Conservation (phyloP, 2,888 invertebrate genomes). For the Ganaspis brasiliensis region DNA sequence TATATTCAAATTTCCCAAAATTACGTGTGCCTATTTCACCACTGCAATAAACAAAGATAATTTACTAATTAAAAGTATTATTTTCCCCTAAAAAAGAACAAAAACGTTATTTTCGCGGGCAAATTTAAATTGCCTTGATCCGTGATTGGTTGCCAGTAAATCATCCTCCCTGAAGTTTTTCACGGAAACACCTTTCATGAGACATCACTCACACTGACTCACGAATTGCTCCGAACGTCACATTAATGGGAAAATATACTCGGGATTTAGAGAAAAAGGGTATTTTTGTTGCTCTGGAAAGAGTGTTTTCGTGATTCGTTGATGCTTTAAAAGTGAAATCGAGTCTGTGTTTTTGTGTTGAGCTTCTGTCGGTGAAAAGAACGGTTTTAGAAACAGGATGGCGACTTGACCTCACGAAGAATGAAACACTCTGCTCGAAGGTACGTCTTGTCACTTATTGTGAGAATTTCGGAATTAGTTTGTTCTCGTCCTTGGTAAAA, state of each 20-base stretch:
- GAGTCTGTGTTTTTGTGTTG: slow-evolving; percentile 48
- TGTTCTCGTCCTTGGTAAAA: background rate
- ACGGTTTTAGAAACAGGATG: slow-evolving; percentile 71
- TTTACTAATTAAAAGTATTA: too few relatives aligned
- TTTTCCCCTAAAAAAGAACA: too few relatives aligned
- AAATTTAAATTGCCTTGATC: background rate
- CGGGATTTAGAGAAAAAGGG: slow-evolving; percentile 38
- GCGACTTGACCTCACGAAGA: slow-evolving; percentile 77
- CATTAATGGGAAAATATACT: slow-evolving; percentile 53
- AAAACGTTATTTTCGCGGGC: background rate
- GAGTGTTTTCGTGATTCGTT: slow-evolving; percentile 24
- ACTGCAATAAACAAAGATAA: too few relatives aligned
- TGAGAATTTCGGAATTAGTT: slow-evolving; percentile 21
- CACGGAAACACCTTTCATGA: slow-evolving; percentile 20
- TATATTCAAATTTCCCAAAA: too few relatives aligned
- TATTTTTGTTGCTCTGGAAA: slow-evolving; percentile 30
- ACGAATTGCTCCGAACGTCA: slow-evolving; percentile 50
- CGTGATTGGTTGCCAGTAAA: background rate
- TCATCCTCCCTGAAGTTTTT: slow-evolving; percentile 20
- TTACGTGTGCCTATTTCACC: too few relatives aligned
- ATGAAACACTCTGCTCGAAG: slow-evolving; percentile 76
- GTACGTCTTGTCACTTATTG: slow-evolving; percentile 65
- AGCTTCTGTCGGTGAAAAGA: slow-evolving; percentile 63
- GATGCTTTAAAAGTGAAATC: slow-evolving; percentile 46
- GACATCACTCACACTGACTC: slow-evolving; percentile 51